phyloP scores from a whole-genome alignment of 2,797 vertebrate species.

The Micrastur ruficollis region DNA sequence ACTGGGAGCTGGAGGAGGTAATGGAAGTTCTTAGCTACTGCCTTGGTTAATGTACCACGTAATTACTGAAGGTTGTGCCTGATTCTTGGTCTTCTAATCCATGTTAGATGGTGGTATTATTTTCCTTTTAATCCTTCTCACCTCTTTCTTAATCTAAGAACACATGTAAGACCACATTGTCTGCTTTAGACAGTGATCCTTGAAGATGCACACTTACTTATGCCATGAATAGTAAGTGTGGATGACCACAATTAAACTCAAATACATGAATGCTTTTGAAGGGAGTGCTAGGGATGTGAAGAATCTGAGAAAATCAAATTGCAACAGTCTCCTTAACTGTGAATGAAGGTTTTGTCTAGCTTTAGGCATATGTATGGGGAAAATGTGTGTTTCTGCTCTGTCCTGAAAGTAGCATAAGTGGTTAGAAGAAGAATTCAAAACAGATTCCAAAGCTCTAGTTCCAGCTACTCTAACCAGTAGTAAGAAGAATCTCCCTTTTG shows the following conservation, averaged over 20 bases:
- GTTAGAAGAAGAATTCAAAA: neutral
- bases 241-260: neutral
- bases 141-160: neutral
- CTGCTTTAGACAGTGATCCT: neutral
- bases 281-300: neutral
- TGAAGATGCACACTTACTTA: neutral
- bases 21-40: neutral
- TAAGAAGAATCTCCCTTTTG: neutral
- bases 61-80: neutral
- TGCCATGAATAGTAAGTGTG: neutral
- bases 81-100: neutral
- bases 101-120: neutral
- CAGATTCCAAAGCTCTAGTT: neutral
- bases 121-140: neutral
- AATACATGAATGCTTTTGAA: neutral
- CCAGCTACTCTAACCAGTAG: neutral
- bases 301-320: neutral
- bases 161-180: accelerated
- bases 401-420: neutral
- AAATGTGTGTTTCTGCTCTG: neutral
- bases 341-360: neutral
- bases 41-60: neutral
- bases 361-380: neutral
- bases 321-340: neutral
- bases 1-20: neutral